Percentiles rank a stretch among this genome's conserved stretches.
Conservation (phyloP, 2,888 invertebrate genomes). For the Tetropium fuscum region DNA sequence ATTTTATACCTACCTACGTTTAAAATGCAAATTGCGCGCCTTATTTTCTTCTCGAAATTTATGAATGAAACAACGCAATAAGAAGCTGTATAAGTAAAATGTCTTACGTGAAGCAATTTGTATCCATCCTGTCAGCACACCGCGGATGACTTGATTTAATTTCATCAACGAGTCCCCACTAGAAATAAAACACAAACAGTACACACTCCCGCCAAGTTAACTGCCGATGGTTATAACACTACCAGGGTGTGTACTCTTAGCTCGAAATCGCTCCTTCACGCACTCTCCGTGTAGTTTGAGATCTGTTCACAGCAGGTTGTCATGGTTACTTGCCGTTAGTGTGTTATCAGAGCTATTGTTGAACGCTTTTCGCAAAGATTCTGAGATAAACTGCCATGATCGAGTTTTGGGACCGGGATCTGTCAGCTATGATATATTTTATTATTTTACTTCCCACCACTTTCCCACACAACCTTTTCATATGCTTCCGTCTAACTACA, state of each 20-base stretch:
- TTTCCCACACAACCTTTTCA: too few species aligned
- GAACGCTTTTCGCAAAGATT: slow-evolving; percentile 24
- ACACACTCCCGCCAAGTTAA: slow-evolving; percentile 40
- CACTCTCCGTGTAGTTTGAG: slow-evolving; percentile 48
- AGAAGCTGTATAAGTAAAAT: slow-evolving; percentile 16
- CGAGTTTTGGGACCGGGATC: slow-evolving; percentile 14
- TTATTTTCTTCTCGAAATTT: slow-evolving; percentile 21
- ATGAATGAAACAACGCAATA: slow-evolving; percentile 30
- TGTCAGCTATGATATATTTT: background rate
- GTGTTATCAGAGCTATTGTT: slow-evolving; percentile 28
- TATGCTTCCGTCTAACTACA: too few species aligned
- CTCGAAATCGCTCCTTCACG: slow-evolving; percentile 46
- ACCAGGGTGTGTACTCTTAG: slow-evolving; percentile 27
- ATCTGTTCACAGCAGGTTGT: slow-evolving; percentile 47
- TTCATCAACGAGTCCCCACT: slow-evolving; percentile 14
- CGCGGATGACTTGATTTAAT: slow-evolving; percentile 14
- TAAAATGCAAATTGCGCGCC: slow-evolving; percentile 11
- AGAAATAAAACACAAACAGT: slow-evolving; percentile 35
- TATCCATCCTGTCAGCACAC: slow-evolving; percentile 30
- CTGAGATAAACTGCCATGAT: slow-evolving; percentile 19
- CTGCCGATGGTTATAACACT: slow-evolving; percentile 14
- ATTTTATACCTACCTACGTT: background rate
- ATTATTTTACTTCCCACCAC: background rate
- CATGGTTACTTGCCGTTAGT: slow-evolving; percentile 41
- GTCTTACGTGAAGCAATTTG: slow-evolving; percentile 35